These are phyloP conservation scores for Lytechinus variegatus DNA, from an alignment of 35 echinoderm and acorn worm genomes.

Conservation along the genomic window DNA sequence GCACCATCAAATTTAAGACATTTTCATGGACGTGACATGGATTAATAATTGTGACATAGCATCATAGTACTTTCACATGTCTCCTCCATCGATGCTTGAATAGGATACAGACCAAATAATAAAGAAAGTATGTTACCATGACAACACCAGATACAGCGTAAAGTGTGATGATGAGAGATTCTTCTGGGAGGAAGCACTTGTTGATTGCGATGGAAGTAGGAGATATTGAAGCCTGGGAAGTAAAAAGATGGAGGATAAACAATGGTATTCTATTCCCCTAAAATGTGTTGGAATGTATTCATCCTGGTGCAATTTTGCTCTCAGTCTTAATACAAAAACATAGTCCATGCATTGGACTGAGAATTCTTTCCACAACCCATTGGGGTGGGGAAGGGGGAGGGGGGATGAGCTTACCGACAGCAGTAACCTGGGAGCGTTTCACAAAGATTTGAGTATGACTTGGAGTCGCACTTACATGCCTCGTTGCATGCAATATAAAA, in stretches of 20 bases:
- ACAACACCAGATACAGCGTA: slow-evolving; percentile 62
- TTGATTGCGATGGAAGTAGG: slow-evolving; percentile 48
- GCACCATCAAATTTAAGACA: not conserved
- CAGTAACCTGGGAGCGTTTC: no score
- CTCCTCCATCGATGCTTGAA: not conserved
- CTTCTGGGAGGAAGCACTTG: slow-evolving; percentile 95
- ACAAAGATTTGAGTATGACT: no score
- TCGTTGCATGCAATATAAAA: no score
- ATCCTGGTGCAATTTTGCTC: not conserved
- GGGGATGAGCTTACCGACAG: no score
- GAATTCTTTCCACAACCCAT: no score
- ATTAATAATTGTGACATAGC: not conserved
- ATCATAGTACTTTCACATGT: not conserved
- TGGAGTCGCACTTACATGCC: no score
- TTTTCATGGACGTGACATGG: not conserved
- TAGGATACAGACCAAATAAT: not conserved
- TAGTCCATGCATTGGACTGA: no score
- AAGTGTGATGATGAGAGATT: slow-evolving; percentile 65
- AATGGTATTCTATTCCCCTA: not conserved
- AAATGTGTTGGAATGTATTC: not conserved
- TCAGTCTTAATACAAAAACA: not conserved
- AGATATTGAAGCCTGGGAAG: slow-evolving; percentile 46
- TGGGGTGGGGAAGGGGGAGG: no score
- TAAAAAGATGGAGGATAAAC: not conserved
- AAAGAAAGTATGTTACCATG: slow-evolving; percentile 28